These are phyloP conservation scores for Bradypodion ventrale DNA, from an alignment of 2,797 vertebrate genomes.

Conservation along the genomic window DNA sequence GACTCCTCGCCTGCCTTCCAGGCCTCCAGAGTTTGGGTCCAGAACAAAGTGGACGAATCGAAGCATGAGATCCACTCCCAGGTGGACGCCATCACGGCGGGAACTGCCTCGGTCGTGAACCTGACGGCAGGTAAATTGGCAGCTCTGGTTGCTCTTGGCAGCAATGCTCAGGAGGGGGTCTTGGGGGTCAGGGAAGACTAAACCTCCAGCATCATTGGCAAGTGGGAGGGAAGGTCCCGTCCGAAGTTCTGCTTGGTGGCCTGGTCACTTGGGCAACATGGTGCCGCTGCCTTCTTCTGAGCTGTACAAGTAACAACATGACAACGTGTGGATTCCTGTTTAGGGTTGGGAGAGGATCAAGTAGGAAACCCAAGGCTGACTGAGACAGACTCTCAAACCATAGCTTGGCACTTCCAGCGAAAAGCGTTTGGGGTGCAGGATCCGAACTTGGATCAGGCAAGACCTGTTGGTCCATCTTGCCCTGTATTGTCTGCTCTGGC, in stretches of 20 bases:
- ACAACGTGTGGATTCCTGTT: no score
- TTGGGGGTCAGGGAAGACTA: no score
- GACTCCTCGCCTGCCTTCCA: constrained; percentile 66
- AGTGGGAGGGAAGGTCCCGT: no score
- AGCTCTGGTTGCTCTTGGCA: neutral
- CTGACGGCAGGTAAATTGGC: constrained; percentile 91
- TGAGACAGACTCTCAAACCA: neutral
- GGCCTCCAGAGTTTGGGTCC: constrained; percentile 98
- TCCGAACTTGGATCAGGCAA: neutral
- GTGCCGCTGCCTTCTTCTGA: neutral
- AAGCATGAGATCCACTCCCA: constrained; percentile 99
- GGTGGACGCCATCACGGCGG: constrained; percentile 97
- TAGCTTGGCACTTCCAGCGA: neutral
- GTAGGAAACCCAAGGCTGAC: neutral
- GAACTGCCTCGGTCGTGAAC: constrained; percentile 99
- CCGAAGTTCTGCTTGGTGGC: no score
- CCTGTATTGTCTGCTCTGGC: no score
- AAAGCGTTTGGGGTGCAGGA: neutral
- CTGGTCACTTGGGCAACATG: neutral
- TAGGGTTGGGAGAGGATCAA: no score
- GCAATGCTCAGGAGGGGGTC: no score
- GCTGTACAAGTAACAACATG: no score
- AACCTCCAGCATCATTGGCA: no score
- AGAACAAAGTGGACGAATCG: constrained; percentile 99
- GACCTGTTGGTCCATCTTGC: no score